Conservation (phyloP, 2,113 vertebrate species). For the Pomatorhinus ruficollis region DNA sequence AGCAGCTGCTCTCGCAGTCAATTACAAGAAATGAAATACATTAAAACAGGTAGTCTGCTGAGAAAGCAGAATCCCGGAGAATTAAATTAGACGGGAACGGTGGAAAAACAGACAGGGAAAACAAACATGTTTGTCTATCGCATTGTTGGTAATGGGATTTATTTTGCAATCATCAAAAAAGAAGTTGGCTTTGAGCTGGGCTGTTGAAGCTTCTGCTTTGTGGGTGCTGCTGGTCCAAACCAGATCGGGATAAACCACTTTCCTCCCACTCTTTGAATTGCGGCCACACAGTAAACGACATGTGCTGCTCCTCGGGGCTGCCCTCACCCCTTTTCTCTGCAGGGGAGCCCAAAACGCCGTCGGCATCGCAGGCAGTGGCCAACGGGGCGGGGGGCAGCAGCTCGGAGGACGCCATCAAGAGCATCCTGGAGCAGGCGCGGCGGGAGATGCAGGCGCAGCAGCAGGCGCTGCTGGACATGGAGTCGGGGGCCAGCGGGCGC, state of each 20-base stretch:
- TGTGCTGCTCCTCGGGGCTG: accelerated
- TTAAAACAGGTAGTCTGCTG: conserved; percentile 63
- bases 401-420: conserved; percentile 96
- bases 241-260: not conserved
- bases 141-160: not conserved
- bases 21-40: conserved; percentile 53
- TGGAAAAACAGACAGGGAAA: conserved; percentile 55
- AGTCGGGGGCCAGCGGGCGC: conserved; percentile 71
- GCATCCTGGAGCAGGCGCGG: conserved; percentile 92
- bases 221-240: not conserved
- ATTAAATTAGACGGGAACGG: conserved; percentile 30
- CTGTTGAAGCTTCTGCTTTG: not conserved
- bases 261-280: not conserved
- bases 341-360: conserved; percentile 84
- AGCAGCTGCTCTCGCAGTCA: conserved; percentile 32
- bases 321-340: not conserved
- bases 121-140: conserved; percentile 40
- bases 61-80: conserved; percentile 39
- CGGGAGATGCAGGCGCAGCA: conserved; percentile 97
- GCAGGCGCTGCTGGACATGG: conserved; percentile 92
- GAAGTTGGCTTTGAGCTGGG: not conserved
- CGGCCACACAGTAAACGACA: accelerated
- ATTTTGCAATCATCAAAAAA: not conserved
- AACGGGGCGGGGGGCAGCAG: conserved; percentile 68
- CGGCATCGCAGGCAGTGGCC: conserved; percentile 45